phyloP scores from a whole-genome alignment of 1,140 invertebrate genomes.

The Sminthurinus signatus region DNA sequence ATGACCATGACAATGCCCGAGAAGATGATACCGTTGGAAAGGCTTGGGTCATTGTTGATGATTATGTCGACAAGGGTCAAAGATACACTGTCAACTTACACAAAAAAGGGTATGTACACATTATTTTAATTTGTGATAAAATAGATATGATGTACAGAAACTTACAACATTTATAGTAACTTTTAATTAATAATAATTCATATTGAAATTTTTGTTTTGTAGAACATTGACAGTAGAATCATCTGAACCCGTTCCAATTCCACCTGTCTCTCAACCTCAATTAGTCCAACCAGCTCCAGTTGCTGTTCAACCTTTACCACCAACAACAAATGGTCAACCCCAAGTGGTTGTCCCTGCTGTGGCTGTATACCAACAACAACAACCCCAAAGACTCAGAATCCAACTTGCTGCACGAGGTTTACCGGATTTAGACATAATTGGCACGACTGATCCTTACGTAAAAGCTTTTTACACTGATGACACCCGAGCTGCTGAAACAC shows the following conservation, averaged over 20 bases:
- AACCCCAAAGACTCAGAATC: constrained; percentile 24
- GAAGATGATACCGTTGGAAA: constrained; percentile 36
- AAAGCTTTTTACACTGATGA: constrained; percentile 30
- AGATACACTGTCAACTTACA: constrained; percentile 26
- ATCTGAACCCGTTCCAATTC: not conserved
- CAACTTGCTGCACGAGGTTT: constrained; percentile 28
- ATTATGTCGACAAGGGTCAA: constrained; percentile 35
- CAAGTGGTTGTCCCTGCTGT: not conserved
- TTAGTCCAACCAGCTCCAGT: not conserved
- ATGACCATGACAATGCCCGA: constrained; percentile 31
- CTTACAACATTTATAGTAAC: not conserved
- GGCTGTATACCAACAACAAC: not conserved
- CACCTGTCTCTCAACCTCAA: not conserved
- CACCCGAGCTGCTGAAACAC: constrained; percentile 6
- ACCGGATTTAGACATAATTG: constrained; percentile 26
- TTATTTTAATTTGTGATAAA: not conserved
- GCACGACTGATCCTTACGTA: constrained; percentile 33
- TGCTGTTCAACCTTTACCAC: constrained; percentile 1
- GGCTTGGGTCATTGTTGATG: constrained; percentile 33
- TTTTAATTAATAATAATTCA: not conserved
- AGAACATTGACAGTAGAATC: constrained; percentile 17
- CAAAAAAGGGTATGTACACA: constrained; percentile 28
- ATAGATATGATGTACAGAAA: not conserved
- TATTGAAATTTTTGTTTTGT: not conserved
- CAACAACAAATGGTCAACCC: not conserved